phyloP scores from a whole-genome alignment of 2,888 invertebrate genomes.

The Uloborus plumipes region DNA sequence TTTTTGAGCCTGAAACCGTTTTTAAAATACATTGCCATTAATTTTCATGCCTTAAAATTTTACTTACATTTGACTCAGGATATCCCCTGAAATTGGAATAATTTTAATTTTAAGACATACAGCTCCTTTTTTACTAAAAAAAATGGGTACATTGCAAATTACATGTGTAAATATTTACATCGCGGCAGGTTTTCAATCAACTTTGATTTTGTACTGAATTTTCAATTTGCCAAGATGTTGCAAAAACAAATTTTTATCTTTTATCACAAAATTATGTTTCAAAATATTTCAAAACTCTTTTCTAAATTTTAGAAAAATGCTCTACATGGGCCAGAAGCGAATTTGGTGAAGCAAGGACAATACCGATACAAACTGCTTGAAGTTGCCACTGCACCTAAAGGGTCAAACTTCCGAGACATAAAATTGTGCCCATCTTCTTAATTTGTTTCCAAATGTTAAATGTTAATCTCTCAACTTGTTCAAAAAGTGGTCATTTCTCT shows the following conservation, averaged over 20 bases:
- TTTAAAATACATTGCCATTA: too few relatives aligned
- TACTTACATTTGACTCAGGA: too few relatives aligned
- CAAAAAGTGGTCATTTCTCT: too few relatives aligned
- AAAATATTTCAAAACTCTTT: constrained; percentile 7
- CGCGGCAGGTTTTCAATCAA: background rate
- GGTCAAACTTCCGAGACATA: constrained; percentile 62
- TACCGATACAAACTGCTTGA: constrained; percentile 70
- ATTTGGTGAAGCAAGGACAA: constrained; percentile 74
- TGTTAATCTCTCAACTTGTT: too few relatives aligned
- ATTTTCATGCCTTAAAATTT: too few relatives aligned
- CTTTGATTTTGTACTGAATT: background rate
- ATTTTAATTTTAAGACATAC: too few relatives aligned
- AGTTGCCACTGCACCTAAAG: constrained; percentile 55
- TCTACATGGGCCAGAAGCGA: constrained; percentile 75
- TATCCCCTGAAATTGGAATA: too few relatives aligned
- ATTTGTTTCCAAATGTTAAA: too few relatives aligned
- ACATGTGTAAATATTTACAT: background rate
- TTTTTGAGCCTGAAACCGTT: too few relatives aligned
- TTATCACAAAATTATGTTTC: constrained; percentile 4
- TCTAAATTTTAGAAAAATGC: constrained; percentile 55
- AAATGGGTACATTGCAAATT: background rate
- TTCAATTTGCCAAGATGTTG: background rate
- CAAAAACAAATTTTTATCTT: background rate
- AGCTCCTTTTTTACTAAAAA: background rate
- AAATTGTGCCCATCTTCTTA: constrained; percentile 61